Conservation (phyloP, 2,113 vertebrate genomes). For the Vulpes lagopus region DNA sequence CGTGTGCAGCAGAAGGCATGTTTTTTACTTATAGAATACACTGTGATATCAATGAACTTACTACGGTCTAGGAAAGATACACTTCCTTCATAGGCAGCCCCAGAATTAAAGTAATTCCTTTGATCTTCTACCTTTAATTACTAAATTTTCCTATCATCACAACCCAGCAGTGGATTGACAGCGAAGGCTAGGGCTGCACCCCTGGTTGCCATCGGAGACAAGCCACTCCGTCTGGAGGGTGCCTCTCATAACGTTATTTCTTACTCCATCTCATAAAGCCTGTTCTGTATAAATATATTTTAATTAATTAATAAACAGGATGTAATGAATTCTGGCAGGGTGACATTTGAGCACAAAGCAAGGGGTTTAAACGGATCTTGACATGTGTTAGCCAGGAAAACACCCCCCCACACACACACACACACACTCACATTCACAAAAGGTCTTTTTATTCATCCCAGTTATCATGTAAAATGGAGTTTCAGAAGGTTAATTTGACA, state of each 20-base stretch:
- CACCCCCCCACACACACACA: conserved; percentile 55
- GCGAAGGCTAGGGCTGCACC: conserved; percentile 62
- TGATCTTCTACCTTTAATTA: conserved; percentile 71
- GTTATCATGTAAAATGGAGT: background rate
- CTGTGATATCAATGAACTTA: background rate
- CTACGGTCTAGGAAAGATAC: background rate
- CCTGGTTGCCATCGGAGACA: conserved; percentile 80
- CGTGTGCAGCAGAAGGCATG: accelerated
- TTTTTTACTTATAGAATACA: background rate
- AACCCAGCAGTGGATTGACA: conserved; percentile 72
- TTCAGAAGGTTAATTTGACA: background rate
- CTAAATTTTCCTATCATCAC: conserved; percentile 75
- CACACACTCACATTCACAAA: background rate
- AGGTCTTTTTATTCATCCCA: background rate
- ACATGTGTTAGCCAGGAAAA: conserved; percentile 86
- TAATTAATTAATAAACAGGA: conserved; percentile 91
- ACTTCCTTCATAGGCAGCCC: background rate
- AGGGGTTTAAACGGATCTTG: conserved; percentile 87
- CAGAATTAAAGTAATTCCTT: conserved; percentile 39
- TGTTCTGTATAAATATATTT: conserved; percentile 89
- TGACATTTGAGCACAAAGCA: conserved; percentile 89
- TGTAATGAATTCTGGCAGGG: conserved; percentile 91
- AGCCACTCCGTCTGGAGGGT: conserved; percentile 74
- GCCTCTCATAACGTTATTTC: conserved; percentile 89
- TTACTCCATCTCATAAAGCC: conserved; percentile 86